These are phyloP conservation scores for Neodiprion lecontei DNA, from an alignment of 1,140 invertebrate genomes.

Conservation along the genomic window DNA sequence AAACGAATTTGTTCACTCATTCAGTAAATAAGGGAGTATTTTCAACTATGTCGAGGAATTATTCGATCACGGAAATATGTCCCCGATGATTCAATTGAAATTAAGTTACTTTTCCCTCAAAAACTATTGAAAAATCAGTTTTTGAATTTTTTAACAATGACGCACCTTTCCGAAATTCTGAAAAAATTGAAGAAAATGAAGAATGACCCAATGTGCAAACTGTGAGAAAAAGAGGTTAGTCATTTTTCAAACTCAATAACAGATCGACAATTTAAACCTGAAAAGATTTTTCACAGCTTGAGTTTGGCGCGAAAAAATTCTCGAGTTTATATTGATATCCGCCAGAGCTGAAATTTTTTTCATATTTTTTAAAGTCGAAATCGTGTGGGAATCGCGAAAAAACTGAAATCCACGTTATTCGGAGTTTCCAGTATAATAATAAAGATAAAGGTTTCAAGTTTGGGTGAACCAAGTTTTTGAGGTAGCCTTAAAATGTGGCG, in stretches of 20 bases:
- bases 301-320: not conserved
- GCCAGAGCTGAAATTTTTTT: not conserved
- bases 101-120: not conserved
- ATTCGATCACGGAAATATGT: not conserved
- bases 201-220: not conserved
- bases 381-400: not conserved
- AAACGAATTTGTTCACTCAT: not conserved
- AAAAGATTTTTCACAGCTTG: not conserved
- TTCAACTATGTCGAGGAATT: not conserved
- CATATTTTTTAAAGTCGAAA: not conserved
- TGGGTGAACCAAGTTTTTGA: no score
- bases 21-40: not conserved
- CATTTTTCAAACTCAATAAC: not conserved
- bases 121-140: not conserved
- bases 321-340: not conserved
- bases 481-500: no score
- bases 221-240: not conserved
- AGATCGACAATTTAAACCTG: not conserved
- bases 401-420: not conserved
- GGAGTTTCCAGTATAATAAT: not conserved
- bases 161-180: not conserved
- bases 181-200: not conserved
- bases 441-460: no score
- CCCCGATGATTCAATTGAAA: not conserved
- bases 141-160: not conserved